phyloP scores from a whole-genome alignment of 2,888 invertebrate species.

The Papilio gigon region DNA sequence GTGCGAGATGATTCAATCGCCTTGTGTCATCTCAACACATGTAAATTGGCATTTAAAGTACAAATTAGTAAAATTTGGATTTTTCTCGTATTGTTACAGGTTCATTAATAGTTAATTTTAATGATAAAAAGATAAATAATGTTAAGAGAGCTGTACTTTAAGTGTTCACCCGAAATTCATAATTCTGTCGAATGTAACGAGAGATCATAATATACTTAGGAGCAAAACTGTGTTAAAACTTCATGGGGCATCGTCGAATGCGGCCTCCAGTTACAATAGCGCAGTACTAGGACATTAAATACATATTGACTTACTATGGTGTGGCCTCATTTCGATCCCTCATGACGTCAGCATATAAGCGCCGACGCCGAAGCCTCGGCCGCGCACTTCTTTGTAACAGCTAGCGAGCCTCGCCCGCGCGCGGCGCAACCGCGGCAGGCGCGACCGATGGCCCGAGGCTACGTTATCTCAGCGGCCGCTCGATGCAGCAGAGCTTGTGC shows the following conservation, averaged over 20 bases:
- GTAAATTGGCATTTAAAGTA: slow-evolving; percentile 82
- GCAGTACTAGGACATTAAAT: slow-evolving; percentile 35
- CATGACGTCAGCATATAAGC: slow-evolving; percentile 58
- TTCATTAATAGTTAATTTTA: slow-evolving; percentile 81
- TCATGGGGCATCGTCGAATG: slow-evolving; percentile 58
- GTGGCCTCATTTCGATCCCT: slow-evolving; percentile 54
- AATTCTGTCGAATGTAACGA: slow-evolving; percentile 74
- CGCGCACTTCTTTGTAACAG: slow-evolving; percentile 18
- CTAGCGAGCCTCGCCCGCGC: slow-evolving; percentile 1
- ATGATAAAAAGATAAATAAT: slow-evolving; percentile 67
- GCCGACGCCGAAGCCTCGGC: slow-evolving; percentile 56
- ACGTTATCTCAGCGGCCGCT: slow-evolving; percentile 19
- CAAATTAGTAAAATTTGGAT: slow-evolving; percentile 82
- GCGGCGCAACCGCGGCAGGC: background rate
- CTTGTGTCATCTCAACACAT: slow-evolving; percentile 77
- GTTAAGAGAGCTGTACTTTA: slow-evolving; percentile 81
- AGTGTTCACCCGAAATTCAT: slow-evolving; percentile 79
- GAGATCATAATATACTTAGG: slow-evolving; percentile 57
- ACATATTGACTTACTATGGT: slow-evolving; percentile 36
- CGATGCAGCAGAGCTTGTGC: slow-evolving; percentile 3
- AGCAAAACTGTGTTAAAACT: slow-evolving; percentile 59
- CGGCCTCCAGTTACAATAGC: slow-evolving; percentile 47
- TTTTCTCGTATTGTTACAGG: slow-evolving; percentile 81
- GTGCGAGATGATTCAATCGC: slow-evolving; percentile 74
- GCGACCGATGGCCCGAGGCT: slow-evolving; percentile 29